These are phyloP conservation scores for Casuarius casuarius DNA, from an alignment of 2,113 vertebrate genomes.

Conservation along the genomic window DNA sequence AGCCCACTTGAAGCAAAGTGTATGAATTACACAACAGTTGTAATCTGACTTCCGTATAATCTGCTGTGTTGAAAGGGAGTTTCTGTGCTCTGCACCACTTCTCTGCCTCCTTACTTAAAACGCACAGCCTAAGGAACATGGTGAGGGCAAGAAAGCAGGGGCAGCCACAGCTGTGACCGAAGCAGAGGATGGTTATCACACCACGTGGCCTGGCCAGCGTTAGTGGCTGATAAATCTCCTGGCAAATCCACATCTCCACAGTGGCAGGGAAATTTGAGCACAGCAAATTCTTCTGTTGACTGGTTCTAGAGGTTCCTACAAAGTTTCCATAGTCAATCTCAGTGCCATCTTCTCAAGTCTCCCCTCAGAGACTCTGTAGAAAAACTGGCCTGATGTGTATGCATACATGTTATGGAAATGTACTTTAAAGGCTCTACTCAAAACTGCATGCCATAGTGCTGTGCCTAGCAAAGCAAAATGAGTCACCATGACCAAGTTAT, in stretches of 20 bases:
- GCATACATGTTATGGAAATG: background rate
- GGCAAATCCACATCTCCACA: background rate
- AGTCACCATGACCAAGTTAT: background rate
- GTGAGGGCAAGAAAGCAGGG: background rate
- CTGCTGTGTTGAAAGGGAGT: background rate
- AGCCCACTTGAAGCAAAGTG: background rate
- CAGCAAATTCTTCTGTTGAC: background rate
- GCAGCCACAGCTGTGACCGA: background rate
- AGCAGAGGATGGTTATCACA: background rate
- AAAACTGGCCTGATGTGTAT: background rate
- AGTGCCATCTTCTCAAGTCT: background rate
- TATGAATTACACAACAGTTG: background rate
- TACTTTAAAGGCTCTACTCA: background rate
- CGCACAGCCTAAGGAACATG: background rate
- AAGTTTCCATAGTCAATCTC: background rate
- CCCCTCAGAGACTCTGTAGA: background rate
- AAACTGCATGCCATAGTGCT: fast-evolving
- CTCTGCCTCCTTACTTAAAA: background rate
- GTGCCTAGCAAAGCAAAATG: background rate
- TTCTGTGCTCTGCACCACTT: background rate
- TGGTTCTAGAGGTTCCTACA: background rate
- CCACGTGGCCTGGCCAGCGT: fast-evolving
- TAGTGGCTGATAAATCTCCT: background rate
- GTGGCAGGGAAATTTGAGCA: background rate
- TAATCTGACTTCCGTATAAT: background rate